phyloP scores from a whole-genome alignment of 2,888 invertebrate species.

The Sipha maydis region DNA sequence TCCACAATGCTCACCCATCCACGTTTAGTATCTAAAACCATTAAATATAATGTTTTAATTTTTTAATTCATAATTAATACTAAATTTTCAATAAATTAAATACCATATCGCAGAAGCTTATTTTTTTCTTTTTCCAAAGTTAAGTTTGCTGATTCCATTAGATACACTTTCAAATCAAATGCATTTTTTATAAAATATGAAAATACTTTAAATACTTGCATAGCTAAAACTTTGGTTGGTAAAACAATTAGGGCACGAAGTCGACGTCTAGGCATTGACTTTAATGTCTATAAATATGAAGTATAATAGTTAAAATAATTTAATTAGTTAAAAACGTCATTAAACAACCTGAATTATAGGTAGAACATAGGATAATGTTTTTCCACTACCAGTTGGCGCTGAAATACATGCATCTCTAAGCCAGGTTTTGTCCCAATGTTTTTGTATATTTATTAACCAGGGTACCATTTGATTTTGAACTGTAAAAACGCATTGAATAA shows the following conservation, averaged over 20 bases:
- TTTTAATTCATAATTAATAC: background rate
- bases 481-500: conserved; percentile 53
- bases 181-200: conserved; percentile 76
- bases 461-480: conserved; percentile 84
- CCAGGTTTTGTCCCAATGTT: conserved; percentile 73
- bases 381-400: conserved; percentile 97
- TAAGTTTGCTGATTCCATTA: conserved; percentile 76
- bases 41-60: background rate
- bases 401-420: conserved; percentile 94
- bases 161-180: conserved; percentile 74
- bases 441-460: conserved; percentile 77
- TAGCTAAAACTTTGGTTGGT: conserved; percentile 91
- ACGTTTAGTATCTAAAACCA: conserved; percentile 60
- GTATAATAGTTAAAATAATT: conserved; percentile 65
- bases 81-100: background rate
- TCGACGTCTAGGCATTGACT: conserved; percentile 73
- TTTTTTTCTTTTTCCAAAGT: conserved; percentile 62
- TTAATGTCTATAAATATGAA: conserved; percentile 70
- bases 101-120: conserved; percentile 41
- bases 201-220: conserved; percentile 88
- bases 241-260: conserved; percentile 88
- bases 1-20: conserved; percentile 77
- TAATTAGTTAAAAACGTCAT: background rate
- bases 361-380: conserved; percentile 92
- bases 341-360: conserved; percentile 82